phyloP scores from a whole-genome alignment of 1,140 invertebrate species.

The Pemphigus obesinymphae region DNA sequence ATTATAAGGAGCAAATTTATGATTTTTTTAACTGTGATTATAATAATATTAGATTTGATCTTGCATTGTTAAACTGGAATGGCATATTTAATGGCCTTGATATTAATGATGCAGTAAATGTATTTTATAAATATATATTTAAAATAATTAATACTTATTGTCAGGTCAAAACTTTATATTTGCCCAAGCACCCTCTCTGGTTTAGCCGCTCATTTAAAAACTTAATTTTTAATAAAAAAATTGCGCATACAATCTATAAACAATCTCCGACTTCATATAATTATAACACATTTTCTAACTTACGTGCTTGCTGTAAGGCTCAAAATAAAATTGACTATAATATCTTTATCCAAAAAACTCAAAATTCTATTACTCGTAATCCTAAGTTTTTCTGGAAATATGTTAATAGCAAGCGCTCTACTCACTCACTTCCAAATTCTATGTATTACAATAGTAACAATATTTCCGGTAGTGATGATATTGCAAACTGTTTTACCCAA shows the following conservation, averaged over 20 bases:
- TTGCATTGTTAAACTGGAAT: neutral
- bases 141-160: slow-evolving; percentile 7
- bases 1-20: neutral
- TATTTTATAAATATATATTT: neutral
- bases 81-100: slow-evolving; percentile 9
- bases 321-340: no score
- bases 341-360: no score
- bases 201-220: neutral
- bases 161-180: neutral
- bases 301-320: slow-evolving; percentile 9
- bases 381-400: no score
- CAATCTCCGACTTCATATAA: neutral
- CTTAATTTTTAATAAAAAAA: slow-evolving; percentile 22
- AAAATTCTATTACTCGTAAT: no score
- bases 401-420: no score
- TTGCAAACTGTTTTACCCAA: no score
- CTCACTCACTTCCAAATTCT: no score
- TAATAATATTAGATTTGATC: neutral
- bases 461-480: no score
- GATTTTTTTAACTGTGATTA: slow-evolving; percentile 2
- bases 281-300: neutral
- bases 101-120: slow-evolving; percentile 9
- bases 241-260: slow-evolving; percentile 11
- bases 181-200: neutral
- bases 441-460: no score